Evolutionary conservation across 2,888 invertebrate genomes (phyloP).

Genomic region (Clunio marinus): DNA sequence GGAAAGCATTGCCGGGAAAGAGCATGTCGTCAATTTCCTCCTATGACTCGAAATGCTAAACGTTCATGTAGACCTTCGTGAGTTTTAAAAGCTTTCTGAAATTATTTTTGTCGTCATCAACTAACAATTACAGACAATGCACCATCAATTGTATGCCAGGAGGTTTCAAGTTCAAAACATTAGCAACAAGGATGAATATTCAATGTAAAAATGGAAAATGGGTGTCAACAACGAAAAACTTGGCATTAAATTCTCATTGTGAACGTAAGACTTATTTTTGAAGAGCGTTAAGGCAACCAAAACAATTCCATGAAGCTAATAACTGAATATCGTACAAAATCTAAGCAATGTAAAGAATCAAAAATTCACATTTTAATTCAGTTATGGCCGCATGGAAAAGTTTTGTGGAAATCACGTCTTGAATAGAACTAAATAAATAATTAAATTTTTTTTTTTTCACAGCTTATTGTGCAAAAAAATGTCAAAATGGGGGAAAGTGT

Average conservation of each 20-base stretch:
- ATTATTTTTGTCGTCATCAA: background rate
- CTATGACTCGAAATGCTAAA: conserved; percentile 54
- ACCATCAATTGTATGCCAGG: conserved; percentile 59
- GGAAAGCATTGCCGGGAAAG: conserved; percentile 72
- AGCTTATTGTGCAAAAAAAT: conserved; percentile 71
- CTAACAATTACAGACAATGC: conserved; percentile 55
- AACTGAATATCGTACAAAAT: too few species aligned
- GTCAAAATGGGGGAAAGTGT: conserved; percentile 79
- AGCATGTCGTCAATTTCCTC: conserved; percentile 63
- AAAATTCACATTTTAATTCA: too few species aligned
- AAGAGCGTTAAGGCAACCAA: too few species aligned
- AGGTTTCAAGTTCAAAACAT: conserved; percentile 69
- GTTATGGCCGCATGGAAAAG: too few species aligned
- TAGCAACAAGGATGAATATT: conserved; percentile 63
- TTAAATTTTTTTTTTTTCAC: too few species aligned
- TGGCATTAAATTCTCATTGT: conserved; percentile 67
- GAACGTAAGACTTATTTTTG: too few species aligned
- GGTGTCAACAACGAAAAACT: conserved; percentile 61
- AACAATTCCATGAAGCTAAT: too few species aligned
- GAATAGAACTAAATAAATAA: too few species aligned
- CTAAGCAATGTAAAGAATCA: too few species aligned
- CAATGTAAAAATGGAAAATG: conserved; percentile 67
- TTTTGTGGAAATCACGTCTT: too few species aligned
- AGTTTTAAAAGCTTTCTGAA: conserved; percentile 48
- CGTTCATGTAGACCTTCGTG: conserved; percentile 63